Base-by-base conservation (phyloP, 2,888 invertebrate genomes). In the Sesia bembeciformis region DNA sequence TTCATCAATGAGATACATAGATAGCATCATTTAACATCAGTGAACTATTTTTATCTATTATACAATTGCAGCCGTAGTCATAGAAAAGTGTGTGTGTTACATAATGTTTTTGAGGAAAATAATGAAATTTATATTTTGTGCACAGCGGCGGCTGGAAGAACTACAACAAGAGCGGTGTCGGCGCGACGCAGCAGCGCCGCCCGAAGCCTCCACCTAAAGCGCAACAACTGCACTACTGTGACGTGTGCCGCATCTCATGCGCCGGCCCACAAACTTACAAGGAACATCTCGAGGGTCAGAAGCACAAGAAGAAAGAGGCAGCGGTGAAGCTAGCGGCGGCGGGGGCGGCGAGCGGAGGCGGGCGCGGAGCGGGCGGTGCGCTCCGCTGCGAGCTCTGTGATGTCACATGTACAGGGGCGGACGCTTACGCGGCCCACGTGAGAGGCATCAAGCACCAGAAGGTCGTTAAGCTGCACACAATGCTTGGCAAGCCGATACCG, bases 191-290 rank as follows among this genome's bases (percentile, higher is more conserved):
- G 76, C 88, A 91, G 70, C 92, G 93, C 75, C 90, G 93, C 53
- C 92, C 93, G 59, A 95, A 95, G 84, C 94, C 94, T 40, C 95
- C 96, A 56, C 96, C 97, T 23, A 96, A 97, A 72, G 96, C 97
- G 40, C 97, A 97, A 78, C 97, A 97, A 76, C 90, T 98, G 62
- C 98, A 98, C 84, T 99, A 98, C 86, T 99, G 99, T 81, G 98
- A 99, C 82, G 97, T 98, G 7, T 99, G 99, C 87, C 98, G 99
- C 86, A 98, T 99, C 73, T 98, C 98, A 74, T 98, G 97, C 84
- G 97, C 97, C 61, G 97, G 97, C 0, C 97, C 97, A 3, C 72
- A 86, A 87, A 88, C 88, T 0, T 88, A 87, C 83, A 88, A 87
- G 62, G 99, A 99, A 82, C 99, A 99, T 91, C 91, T 99, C 74